These are phyloP conservation scores for Ceriagrion tenellum DNA, from an alignment of 2,888 invertebrate species.

Conservation along the genomic window DNA sequence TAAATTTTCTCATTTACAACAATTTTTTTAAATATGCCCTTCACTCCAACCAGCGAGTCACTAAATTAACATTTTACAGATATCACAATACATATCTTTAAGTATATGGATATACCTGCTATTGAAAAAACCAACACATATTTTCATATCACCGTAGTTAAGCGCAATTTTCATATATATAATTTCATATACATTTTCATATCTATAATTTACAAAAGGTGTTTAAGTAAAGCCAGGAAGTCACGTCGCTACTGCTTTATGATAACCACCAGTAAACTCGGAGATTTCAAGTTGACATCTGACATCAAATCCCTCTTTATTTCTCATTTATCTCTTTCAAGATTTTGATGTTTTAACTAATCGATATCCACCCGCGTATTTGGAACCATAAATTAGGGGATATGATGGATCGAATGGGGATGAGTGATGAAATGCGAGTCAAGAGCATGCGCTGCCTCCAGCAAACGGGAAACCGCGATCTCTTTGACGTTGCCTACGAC, in stretches of 20 bases:
- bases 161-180: no score
- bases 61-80: no score
- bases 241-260: background rate
- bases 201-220: no score
- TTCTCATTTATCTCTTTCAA: conserved; percentile 26
- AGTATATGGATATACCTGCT: no score
- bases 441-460: conserved; percentile 24
- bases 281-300: background rate
- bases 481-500: background rate
- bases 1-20: no score
- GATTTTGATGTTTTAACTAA: conserved; percentile 1
- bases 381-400: conserved; percentile 25
- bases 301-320: background rate
- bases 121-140: no score
- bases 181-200: no score
- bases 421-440: conserved; percentile 51
- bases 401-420: background rate
- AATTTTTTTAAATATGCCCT: no score
- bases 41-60: no score
- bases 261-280: background rate
- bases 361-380: background rate
- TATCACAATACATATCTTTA: no score
- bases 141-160: no score
- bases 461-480: conserved; percentile 34
- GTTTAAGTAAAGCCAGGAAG: background rate